Evolutionary conservation across 1,140 invertebrate genomes (phyloP).

Genomic region (Temnothorax longispinosus): DNA sequence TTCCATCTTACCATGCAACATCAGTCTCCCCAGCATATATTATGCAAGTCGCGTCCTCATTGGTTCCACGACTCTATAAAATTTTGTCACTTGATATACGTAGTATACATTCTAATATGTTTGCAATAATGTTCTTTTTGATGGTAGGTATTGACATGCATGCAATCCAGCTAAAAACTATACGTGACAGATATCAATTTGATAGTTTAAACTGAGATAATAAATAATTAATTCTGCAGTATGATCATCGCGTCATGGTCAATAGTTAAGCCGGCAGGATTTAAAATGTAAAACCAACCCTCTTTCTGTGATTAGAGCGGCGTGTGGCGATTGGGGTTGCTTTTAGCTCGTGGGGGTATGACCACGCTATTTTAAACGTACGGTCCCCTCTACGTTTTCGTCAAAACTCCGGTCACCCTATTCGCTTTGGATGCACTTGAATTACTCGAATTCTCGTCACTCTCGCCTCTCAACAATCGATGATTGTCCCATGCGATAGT

Average conservation of each 20-base stretch:
- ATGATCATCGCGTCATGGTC: background rate
- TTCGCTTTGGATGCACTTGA: slow-evolving; percentile 75
- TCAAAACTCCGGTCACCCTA: slow-evolving; percentile 67
- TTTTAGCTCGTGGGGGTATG: slow-evolving; percentile 63
- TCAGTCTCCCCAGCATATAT: slow-evolving; percentile 37
- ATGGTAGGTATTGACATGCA: background rate
- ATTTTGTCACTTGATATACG: slow-evolving; percentile 11
- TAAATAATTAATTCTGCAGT: background rate
- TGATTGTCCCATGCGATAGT: slow-evolving; percentile 75
- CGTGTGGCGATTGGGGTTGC: slow-evolving; percentile 79
- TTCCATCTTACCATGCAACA: slow-evolving; percentile 12
- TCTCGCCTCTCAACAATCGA: slow-evolving; percentile 71
- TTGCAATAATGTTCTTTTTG: background rate
- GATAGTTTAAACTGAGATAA: background rate
- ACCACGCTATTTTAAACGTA: slow-evolving; percentile 83
- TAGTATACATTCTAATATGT: background rate
- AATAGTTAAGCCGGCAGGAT: slow-evolving; percentile 51
- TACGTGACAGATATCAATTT: background rate
- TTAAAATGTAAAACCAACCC: slow-evolving; percentile 82
- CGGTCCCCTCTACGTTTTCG: slow-evolving; percentile 71
- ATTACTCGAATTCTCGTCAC: slow-evolving; percentile 62
- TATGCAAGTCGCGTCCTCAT: slow-evolving; percentile 51
- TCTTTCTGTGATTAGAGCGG: slow-evolving; percentile 83
- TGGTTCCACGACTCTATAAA: slow-evolving; percentile 36
- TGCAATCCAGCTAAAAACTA: background rate